phyloP scores from a whole-genome alignment of 2,888 invertebrate genomes.

The Eristalis pertinax region DNA sequence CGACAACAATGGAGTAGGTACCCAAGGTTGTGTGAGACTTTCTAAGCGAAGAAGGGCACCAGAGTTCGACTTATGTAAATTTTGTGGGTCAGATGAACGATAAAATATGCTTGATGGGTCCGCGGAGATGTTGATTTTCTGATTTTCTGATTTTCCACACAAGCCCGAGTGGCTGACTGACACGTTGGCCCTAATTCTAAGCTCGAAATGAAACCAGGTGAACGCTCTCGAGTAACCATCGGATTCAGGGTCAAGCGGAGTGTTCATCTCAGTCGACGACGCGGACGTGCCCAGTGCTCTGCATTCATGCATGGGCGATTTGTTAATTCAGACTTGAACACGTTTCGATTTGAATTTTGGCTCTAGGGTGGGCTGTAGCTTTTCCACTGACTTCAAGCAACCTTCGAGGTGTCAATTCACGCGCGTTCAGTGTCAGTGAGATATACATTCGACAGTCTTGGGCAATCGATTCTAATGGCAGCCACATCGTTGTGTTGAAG shows the following conservation, averaged over 20 bases:
- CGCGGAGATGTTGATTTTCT: not conserved
- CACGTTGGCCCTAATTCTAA: conserved; percentile 18
- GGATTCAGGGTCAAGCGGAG: conserved; percentile 13
- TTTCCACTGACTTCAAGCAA: not conserved
- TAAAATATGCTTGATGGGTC: not conserved
- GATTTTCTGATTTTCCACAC: conserved; percentile 21
- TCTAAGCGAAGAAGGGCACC: conserved; percentile 25
- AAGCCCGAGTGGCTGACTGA: not conserved
- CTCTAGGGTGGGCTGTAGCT: not conserved
- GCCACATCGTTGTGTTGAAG: not conserved
- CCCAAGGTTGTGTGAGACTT: conserved; percentile 30
- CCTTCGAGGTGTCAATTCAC: not conserved
- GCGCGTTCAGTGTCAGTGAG: not conserved
- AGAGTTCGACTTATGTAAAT: conserved; percentile 20
- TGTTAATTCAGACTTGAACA: not conserved
- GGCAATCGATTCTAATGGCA: not conserved
- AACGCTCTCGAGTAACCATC: conserved; percentile 2
- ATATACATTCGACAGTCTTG: not conserved
- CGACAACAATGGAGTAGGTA: conserved; percentile 21
- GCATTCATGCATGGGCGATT: not conserved
- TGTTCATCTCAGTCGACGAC: not conserved
- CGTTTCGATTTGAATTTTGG: not conserved
- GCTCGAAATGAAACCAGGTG: not conserved
- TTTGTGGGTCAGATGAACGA: conserved; percentile 25
- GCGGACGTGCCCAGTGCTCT: not conserved